Base-by-base conservation (phyloP, 2,113 vertebrate genomes). In the Pipa parva region DNA sequence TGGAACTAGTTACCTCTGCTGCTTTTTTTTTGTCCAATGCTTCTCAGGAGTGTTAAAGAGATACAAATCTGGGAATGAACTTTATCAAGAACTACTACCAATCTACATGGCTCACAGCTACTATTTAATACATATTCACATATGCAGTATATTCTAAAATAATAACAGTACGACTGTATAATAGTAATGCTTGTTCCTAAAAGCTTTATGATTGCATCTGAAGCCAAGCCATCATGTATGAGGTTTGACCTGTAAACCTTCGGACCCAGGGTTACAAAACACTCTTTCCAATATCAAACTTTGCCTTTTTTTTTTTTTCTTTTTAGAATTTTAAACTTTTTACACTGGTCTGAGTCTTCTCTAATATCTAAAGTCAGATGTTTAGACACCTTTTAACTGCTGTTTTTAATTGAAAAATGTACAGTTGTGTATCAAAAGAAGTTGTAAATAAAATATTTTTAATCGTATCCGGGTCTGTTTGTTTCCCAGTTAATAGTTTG, bases 381-480 rank as follows among this genome's bases (percentile, higher is more conserved):
- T 45, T 13, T 22, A 49, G 46, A 49, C 20, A 22, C 36, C 33
- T 59, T n/a, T 46, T 59, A 60, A 60, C 49, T 69, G 59, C 50
- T 69, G 57, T 42, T 60, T 58, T 60, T 69, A 69, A 42, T 59
- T 59, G 42, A 52, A 52, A 11, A 10, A 37, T 68, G 65, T 69
- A 69, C 48, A 69, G 18, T 60, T 69, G 18, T 69, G 48, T 52
- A 69, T 60, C 60, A 52, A 49, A 20, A 49, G 37, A 51, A 59
- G 22, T 42, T 69, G 65, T 69, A 60, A 69, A 69, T 69, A 69
- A 69, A 69, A 69, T 52, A 36, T 58, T 59, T 69, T 69, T 52
- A 69, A 46, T 50, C 13, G 52, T 63, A n/a, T n/a, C n/a, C n/a
- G n/a, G n/a, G n/a, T n/a, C n/a, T n/a, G n/a, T n/a, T n/a, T n/a